A percentile compares a stretch with the other conserved stretches of the same genome.
phyloP scores from a whole-genome alignment of 2,797 vertebrate genomes.

The Hyperoplus lanceolatus region DNA sequence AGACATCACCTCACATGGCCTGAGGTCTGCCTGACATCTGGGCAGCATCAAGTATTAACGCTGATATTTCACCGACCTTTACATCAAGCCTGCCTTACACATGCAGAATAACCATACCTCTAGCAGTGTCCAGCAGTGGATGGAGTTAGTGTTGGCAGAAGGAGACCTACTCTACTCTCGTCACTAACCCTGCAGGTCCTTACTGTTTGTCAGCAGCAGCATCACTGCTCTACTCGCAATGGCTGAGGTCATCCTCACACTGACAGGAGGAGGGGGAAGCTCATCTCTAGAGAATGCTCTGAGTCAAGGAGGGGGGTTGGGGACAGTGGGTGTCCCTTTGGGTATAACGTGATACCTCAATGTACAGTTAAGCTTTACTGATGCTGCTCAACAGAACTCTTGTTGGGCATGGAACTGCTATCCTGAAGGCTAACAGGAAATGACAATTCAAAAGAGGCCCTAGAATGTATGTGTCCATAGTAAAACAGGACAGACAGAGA shows the following conservation, averaged over 20 bases:
- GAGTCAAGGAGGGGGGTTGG: constrained; percentile 6
- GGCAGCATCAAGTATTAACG: constrained; percentile 31
- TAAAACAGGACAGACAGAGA: too few species aligned
- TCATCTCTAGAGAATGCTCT: constrained; percentile 46
- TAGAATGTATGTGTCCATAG: background rate
- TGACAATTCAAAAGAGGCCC: background rate
- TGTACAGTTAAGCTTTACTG: background rate
- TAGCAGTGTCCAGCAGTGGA: constrained; percentile 9
- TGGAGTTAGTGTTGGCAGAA: background rate
- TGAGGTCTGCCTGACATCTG: constrained; percentile 20
- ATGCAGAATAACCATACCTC: constrained; percentile 32
- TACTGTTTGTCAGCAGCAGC: background rate
- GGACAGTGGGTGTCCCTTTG: constrained; percentile 16
- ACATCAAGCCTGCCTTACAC: background rate
- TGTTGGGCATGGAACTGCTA: background rate
- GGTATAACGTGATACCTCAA: constrained; percentile 27
- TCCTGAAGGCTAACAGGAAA: background rate
- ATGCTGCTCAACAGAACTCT: background rate
- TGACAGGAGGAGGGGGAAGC: constrained; percentile 39
- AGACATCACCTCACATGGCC: background rate
- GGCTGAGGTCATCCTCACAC: constrained; percentile 58
- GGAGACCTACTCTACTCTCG: background rate
- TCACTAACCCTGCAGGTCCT: constrained; percentile 11
- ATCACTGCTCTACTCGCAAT: constrained; percentile 8
- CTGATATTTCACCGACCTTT: background rate